Evolutionary conservation across 2,797 vertebrate species (phyloP).

Genomic region (Eleutherodactylus coqui): DNA sequence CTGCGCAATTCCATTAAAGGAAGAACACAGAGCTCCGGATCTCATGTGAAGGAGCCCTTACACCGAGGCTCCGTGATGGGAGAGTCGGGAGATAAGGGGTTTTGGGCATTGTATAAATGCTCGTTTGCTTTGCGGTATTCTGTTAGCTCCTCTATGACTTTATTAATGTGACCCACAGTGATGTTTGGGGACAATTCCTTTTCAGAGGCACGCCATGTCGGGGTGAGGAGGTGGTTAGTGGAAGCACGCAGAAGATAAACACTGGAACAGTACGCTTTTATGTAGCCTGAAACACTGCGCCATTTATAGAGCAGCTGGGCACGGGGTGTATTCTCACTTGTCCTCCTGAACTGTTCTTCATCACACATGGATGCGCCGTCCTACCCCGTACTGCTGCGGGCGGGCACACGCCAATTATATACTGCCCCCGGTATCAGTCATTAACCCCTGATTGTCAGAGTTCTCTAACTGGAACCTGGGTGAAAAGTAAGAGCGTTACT

Average conservation of each 20-base stretch:
- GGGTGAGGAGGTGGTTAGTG: slow-evolving; percentile 1
- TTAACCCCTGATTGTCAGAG: no score
- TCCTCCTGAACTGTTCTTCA: background rate
- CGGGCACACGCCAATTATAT: background rate
- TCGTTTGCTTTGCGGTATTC: no score
- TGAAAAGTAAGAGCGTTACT: no score
- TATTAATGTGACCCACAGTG: background rate
- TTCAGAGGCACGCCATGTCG: background rate
- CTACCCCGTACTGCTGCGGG: background rate
- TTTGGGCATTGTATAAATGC: no score
- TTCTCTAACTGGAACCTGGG: no score
- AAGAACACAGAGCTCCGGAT: no score
- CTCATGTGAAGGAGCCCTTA: no score
- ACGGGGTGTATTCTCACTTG: background rate
- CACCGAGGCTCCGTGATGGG: no score
- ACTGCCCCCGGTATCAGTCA: no score
- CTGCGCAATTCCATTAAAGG: no score
- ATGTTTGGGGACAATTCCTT: background rate
- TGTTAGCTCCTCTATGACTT: no score
- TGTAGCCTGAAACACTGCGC: background rate
- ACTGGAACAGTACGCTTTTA: slow-evolving; percentile 3
- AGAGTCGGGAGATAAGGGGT: no score
- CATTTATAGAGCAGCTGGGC: slow-evolving; percentile 8
- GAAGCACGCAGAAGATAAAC: slow-evolving; percentile 35
- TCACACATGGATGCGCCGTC: slow-evolving; percentile 21